phyloP scores from a whole-genome alignment of 2,888 invertebrate species.

The Pseudolycoriella hygida region DNA sequence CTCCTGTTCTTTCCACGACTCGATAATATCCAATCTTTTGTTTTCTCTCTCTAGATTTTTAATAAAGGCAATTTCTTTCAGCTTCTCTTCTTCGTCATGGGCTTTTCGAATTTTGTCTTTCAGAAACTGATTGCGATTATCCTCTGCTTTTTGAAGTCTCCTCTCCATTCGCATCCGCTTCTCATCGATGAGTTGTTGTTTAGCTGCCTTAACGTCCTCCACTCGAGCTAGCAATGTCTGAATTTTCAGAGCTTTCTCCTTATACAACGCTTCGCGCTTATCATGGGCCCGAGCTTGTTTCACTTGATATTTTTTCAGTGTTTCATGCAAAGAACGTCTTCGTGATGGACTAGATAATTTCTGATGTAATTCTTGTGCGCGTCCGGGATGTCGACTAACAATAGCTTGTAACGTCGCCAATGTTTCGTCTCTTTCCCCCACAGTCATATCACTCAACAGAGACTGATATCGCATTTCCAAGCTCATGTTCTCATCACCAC shows the following conservation, averaged over 20 bases:
- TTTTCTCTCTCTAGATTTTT: slow-evolving; percentile 92
- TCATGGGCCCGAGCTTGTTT: slow-evolving; percentile 85
- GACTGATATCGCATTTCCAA: slow-evolving; percentile 54
- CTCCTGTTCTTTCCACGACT: slow-evolving; percentile 59
- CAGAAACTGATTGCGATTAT: slow-evolving; percentile 69
- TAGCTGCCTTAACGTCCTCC: slow-evolving; percentile 65
- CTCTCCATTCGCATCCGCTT: slow-evolving; percentile 57
- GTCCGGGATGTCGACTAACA: slow-evolving; percentile 75
- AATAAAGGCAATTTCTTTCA: slow-evolving; percentile 94
- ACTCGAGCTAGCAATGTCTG: slow-evolving; percentile 75
- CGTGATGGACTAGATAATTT: slow-evolving; percentile 83
- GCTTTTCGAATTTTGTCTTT: slow-evolving; percentile 81
- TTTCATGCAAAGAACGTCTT: slow-evolving; percentile 69
- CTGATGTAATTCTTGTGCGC: slow-evolving; percentile 82
- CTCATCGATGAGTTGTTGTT: slow-evolving; percentile 71
- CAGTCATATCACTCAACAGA: slow-evolving; percentile 54
- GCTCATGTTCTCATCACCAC: slow-evolving; percentile 30
- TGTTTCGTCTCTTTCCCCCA: slow-evolving; percentile 72
- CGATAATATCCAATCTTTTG: slow-evolving; percentile 77
- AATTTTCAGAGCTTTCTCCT: slow-evolving; percentile 68
- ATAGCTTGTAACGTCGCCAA: slow-evolving; percentile 59
- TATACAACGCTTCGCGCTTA: slow-evolving; percentile 62
- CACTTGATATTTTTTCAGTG: slow-evolving; percentile 60
- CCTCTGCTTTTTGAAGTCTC: slow-evolving; percentile 67
- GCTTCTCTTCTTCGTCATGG: slow-evolving; percentile 92